Conservation (phyloP, 2,888 invertebrate genomes). For the Nudaria mundana region DNA sequence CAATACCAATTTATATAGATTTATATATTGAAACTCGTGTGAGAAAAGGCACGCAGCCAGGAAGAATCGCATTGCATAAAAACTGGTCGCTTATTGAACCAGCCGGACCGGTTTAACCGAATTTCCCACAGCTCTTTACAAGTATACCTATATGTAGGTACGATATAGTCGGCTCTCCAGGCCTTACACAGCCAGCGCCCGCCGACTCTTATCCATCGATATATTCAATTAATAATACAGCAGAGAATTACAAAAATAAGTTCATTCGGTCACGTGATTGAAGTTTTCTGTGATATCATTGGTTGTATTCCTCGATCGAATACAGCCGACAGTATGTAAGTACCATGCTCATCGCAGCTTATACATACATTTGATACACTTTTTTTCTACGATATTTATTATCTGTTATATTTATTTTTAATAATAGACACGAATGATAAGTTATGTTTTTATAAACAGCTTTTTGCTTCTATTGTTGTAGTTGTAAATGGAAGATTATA, state of each 20-base stretch:
- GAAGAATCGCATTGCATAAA: conserved; percentile 56
- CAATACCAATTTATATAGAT: conserved; percentile 8
- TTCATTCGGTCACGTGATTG: no score
- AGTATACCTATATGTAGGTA: background rate
- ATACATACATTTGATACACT: conserved; percentile 15
- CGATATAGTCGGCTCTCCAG: conserved; percentile 11
- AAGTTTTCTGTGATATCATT: no score
- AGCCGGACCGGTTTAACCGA: conserved; percentile 45
- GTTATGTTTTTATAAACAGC: background rate
- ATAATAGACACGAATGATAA: background rate
- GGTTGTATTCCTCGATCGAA: no score
- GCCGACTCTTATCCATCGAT: no score
- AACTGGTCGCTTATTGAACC: conserved; percentile 39
- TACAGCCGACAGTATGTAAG: no score
- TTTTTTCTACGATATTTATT: conserved; percentile 28
- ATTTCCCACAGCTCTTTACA: conserved; percentile 24
- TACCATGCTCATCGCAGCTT: no score
- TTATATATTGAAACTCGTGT: conserved; percentile 32
- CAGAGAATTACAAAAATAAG: no score
- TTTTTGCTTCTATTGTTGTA: background rate
- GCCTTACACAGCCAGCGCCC: no score
- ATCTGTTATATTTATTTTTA: conserved; percentile 4
- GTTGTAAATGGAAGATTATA: background rate
- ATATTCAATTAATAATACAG: no score
- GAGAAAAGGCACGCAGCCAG: conserved; percentile 41